Evolutionary conservation across 2,113 vertebrate species (phyloP).

Genomic region (Aegypius monachus): DNA sequence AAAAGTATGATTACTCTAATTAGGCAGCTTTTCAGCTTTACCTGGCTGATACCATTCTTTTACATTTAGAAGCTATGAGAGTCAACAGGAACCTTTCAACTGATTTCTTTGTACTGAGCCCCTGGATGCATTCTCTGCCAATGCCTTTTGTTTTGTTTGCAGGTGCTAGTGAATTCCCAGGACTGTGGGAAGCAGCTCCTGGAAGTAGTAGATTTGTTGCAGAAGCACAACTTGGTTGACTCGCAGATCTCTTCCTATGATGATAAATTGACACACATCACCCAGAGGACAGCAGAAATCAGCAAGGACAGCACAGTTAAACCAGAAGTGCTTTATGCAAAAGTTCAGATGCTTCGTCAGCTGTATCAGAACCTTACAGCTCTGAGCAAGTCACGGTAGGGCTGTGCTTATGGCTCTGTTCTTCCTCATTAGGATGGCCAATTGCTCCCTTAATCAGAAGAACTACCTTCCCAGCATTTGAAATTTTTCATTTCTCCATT

Average conservation of each 20-base stretch:
- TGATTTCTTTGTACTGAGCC: background rate
- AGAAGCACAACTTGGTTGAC: slow-evolving; percentile 84
- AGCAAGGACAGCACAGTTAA: slow-evolving; percentile 47
- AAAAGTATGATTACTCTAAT: background rate
- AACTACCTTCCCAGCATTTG: background rate
- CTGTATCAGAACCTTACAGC: slow-evolving; percentile 77
- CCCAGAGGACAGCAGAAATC: slow-evolving; percentile 55
- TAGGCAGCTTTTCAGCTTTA: background rate
- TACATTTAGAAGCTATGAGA: background rate
- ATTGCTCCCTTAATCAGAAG: background rate
- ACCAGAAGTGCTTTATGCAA: slow-evolving; percentile 74
- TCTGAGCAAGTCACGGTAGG: slow-evolving; percentile 82
- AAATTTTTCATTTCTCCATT: background rate
- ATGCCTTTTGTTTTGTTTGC: background rate
- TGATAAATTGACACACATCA: slow-evolving; percentile 73
- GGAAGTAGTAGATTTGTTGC: slow-evolving; percentile 81
- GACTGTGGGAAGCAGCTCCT: slow-evolving; percentile 81
- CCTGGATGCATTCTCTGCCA: background rate
- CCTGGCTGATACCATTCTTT: background rate
- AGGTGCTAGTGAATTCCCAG: slow-evolving; percentile 75
- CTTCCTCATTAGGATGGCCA: background rate
- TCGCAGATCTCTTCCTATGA: slow-evolving; percentile 79
- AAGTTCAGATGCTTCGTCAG: slow-evolving; percentile 73
- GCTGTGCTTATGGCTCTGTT: background rate
- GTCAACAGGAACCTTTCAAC: background rate